phyloP scores from a whole-genome alignment of 2,888 invertebrate genomes.

The Tipula helvola region DNA sequence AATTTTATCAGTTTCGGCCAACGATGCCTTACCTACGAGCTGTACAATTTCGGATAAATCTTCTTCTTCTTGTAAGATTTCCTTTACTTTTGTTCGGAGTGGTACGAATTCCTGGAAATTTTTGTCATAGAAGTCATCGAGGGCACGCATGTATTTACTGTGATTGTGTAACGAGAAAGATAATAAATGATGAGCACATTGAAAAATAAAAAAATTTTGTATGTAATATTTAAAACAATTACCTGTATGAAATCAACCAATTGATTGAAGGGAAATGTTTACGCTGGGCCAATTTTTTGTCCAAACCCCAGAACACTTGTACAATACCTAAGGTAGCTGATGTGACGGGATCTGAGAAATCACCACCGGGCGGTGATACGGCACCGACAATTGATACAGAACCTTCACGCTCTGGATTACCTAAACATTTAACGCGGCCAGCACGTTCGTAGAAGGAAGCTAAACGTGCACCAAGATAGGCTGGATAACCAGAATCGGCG shows the following conservation, averaged over 20 bases:
- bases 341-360: slow-evolving; percentile 99
- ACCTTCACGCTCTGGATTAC: slow-evolving; percentile 96
- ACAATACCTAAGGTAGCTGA: slow-evolving; percentile 98
- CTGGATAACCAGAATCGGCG: slow-evolving; percentile 97
- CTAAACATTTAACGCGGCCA: slow-evolving; percentile 91
- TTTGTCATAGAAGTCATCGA: slow-evolving; percentile 99
- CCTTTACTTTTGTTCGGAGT: slow-evolving; percentile 86
- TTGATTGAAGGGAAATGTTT: slow-evolving; percentile 99
- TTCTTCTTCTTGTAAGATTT: slow-evolving; percentile 97
- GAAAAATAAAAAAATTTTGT: background rate
- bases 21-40: slow-evolving; percentile 95
- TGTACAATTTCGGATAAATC: slow-evolving; percentile 99
- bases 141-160: slow-evolving; percentile 95
- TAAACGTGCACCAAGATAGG: slow-evolving; percentile 93
- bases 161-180: background rate
- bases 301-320: slow-evolving; percentile 98
- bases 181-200: slow-evolving; percentile 9
- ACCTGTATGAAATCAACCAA: slow-evolving; percentile 95
- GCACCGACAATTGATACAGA: slow-evolving; percentile 99
- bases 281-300: slow-evolving; percentile 96
- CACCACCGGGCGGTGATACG: slow-evolving; percentile 99
- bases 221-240: slow-evolving; percentile 10
- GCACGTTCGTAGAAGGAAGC: slow-evolving; percentile 99
- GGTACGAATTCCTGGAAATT: slow-evolving; percentile 95
- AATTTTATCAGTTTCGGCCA: slow-evolving; percentile 98